Evolutionary conservation across 2,113 vertebrate genomes (phyloP), one percentile per base, ranked within the genome.

Genomic region (Glaucidium brasilianum): DNA sequence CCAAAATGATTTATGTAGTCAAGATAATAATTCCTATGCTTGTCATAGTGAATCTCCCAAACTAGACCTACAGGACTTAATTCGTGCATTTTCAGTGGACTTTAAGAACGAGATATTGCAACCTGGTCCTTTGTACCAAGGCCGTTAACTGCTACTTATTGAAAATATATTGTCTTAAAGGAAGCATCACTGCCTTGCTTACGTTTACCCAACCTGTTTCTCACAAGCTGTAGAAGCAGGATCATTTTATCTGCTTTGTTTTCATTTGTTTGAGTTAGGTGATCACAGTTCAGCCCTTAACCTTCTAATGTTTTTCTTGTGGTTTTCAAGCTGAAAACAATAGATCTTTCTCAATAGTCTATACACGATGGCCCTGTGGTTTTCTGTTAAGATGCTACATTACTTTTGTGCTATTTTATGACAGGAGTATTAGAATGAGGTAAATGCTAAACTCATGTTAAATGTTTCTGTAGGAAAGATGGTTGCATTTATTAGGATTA

Each of bases 401-500:
- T 93, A 93, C 91, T 94, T 95, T 92, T 89, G 37, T 68, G 37
- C 39, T 92, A 11, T 92, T 94, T 96, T 95, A 87, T 90, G 80
- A 87, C 92, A 85, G 84, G 35, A 56, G 41, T 67, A 83, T 92
- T 90, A 85, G 39, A 94, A 73, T 71, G 85, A 92, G 90, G 75
- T 83, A 95, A 96, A 94, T 88, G 50, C 74, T 96, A 82, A 97
- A 96, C 39, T 60, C 71, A 79, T 80, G 77, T 90, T 95, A 96
- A 94, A 97, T 90, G 77, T 94, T 97, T 94, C 89, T 92, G 86
- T 43, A 95, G 92, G 77, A 90, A 95, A 91, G 69, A 92, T 23
- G 29, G 60, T 83, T 95, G 84, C 84, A 95, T 94, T 95, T 97
- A 95, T 96, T 94, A 97, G 97, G 89, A 97, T 97, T 97, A 97